These are phyloP conservation scores for Chanos chanos DNA, from an alignment of 2,797 vertebrate genomes.

Conservation along the genomic window DNA sequence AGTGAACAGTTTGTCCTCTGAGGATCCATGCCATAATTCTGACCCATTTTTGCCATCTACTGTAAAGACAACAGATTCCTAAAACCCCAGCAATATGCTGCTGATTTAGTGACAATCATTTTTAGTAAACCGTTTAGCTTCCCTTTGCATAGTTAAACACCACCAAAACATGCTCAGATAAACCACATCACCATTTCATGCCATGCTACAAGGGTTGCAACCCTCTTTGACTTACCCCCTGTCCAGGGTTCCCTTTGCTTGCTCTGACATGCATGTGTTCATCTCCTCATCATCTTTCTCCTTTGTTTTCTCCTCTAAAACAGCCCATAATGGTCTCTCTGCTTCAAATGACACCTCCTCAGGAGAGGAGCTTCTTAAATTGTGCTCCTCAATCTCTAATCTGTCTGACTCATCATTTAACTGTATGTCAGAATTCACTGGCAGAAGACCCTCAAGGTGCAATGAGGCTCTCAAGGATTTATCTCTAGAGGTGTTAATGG, in stretches of 20 bases:
- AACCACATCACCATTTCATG: not conserved
- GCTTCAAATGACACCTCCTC: slow-evolving; percentile 8
- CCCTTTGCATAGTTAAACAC: not conserved
- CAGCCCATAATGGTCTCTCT: slow-evolving; percentile 42
- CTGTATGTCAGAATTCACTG: not conserved
- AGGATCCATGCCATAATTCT: not conserved
- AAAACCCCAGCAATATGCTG: too few relatives aligned
- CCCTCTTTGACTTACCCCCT: slow-evolving; percentile 43
- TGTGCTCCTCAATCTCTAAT: not conserved
- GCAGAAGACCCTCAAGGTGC: slow-evolving; percentile 16
- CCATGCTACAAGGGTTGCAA: slow-evolving; percentile 22
- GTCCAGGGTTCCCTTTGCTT: slow-evolving; percentile 1
- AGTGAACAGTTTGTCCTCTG: slow-evolving; percentile 6
- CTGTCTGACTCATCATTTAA: not conserved
- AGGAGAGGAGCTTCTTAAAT: not conserved
- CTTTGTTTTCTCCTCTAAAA: slow-evolving; percentile 50
- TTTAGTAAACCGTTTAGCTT: too few relatives aligned
- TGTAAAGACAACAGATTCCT: too few relatives aligned
- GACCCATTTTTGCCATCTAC: too few relatives aligned
- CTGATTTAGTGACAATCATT: too few relatives aligned
- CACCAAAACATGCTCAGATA: slow-evolving; percentile 1
- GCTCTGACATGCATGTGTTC: slow-evolving; percentile 13
- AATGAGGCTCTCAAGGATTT: slow-evolving; percentile 12
- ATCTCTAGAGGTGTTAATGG: not conserved
- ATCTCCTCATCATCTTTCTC: slow-evolving; percentile 29